Conservation (phyloP, 1,140 invertebrate species). For the Pseudobourletiella spinata region DNA sequence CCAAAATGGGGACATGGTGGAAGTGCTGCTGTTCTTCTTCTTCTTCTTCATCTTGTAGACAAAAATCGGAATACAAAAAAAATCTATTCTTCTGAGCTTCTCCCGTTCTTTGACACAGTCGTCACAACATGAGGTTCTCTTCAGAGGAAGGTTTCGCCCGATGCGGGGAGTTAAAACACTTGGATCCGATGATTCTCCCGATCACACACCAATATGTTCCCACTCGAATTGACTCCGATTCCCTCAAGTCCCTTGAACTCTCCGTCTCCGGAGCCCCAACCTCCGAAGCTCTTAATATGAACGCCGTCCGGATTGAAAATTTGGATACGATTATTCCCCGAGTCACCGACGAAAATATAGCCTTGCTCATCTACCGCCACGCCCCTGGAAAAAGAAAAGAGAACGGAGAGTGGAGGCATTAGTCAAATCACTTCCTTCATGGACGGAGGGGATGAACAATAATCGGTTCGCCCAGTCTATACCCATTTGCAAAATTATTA, state of each 20-base stretch:
- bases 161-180: slow-evolving; percentile 5
- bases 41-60: no score
- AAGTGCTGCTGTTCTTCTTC: no score
- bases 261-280: slow-evolving; percentile 86
- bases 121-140: no score
- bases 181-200: slow-evolving; percentile 89
- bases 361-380: slow-evolving; percentile 96
- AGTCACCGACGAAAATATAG: slow-evolving; percentile 94
- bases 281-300: slow-evolving; percentile 84
- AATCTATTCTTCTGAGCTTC: no score
- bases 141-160: no score
- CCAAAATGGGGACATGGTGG: no score
- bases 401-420: no score
- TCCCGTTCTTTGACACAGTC: no score
- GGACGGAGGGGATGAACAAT: slow-evolving; percentile 7
- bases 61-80: no score
- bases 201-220: slow-evolving; percentile 91
- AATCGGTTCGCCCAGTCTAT: no score
- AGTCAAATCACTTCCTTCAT: no score
- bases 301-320: slow-evolving; percentile 89
- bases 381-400: slow-evolving; percentile 58
- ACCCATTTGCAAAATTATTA: no score
- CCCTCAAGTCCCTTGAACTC: slow-evolving; percentile 95
- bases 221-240: slow-evolving; percentile 82
- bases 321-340: slow-evolving; percentile 88